Conservation (phyloP, 2,888 invertebrate genomes). For the Habroteleia sp. region DNA sequence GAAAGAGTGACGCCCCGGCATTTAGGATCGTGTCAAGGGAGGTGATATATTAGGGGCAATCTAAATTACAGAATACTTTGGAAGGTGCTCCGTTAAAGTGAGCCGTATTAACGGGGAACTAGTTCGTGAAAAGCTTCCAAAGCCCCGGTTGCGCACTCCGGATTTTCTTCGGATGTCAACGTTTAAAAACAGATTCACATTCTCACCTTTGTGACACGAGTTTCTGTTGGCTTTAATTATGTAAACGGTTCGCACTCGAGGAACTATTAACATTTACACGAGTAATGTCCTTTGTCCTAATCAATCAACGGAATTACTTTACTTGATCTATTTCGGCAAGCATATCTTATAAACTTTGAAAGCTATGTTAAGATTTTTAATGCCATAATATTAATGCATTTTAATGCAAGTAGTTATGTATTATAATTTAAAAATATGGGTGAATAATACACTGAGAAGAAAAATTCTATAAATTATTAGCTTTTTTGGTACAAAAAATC, state of each 20-base stretch:
- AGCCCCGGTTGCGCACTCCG: conserved; percentile 34
- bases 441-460: no score
- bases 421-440: no score
- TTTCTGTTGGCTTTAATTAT: conserved; percentile 44
- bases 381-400: no score
- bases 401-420: no score
- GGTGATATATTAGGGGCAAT: conserved; percentile 62
- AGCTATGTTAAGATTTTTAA: no score
- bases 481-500: no score
- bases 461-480: no score
- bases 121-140: conserved; percentile 58
- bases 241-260: conserved; percentile 25
- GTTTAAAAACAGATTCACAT: conserved; percentile 56
- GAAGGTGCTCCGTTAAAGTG: conserved; percentile 58
- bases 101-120: conserved; percentile 60
- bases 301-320: no score
- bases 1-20: conserved; percentile 62
- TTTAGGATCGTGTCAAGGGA: conserved; percentile 62
- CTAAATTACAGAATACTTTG: conserved; percentile 63
- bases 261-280: no score
- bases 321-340: no score
- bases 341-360: no score
- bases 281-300: no score
- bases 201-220: conserved; percentile 30
- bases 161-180: conserved; percentile 60